Evolutionary conservation across 92 coral and sea anemone genomes (phyloP).

Genomic region (Porites cylindrica): DNA sequence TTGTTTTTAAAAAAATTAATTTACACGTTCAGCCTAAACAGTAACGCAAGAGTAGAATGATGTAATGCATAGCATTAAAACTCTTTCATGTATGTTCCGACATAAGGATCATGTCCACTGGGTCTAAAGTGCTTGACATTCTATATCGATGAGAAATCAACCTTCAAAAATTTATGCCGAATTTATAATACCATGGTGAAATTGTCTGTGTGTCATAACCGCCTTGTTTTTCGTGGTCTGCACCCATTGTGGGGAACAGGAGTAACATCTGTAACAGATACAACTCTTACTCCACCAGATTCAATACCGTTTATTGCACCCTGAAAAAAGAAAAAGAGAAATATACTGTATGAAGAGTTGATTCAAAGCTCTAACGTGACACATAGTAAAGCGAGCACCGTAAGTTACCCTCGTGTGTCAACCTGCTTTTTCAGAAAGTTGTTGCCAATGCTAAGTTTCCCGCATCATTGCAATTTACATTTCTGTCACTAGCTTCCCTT

Average conservation of each 20-base stretch:
- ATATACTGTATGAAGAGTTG: not conserved
- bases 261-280: constrained; percentile 95
- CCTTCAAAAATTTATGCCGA: not conserved
- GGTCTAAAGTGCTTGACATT: not conserved
- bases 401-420: too few species aligned
- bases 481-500: too few species aligned
- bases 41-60: too few species aligned
- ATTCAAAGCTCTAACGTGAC: not conserved
- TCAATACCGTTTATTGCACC: constrained; percentile 88
- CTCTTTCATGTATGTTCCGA: too few species aligned
- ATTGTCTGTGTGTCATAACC: constrained; percentile 53
- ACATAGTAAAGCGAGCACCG: too few species aligned
- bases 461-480: too few species aligned
- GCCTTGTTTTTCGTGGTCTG: constrained; percentile 90
- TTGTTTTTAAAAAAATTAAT: too few species aligned
- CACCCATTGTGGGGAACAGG: constrained; percentile 99
- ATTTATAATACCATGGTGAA: not conserved
- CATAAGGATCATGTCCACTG: too few species aligned
- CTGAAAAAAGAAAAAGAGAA: constrained; percentile 44
- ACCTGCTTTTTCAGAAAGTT: too few species aligned
- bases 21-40: too few species aligned
- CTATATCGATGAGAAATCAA: not conserved
- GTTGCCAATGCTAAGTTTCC: too few species aligned
- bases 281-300: constrained; percentile 81
- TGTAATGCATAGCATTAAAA: too few species aligned